Conservation (phyloP, 53 echinoderm and acorn worm genomes). For the Astropecten irregularis region DNA sequence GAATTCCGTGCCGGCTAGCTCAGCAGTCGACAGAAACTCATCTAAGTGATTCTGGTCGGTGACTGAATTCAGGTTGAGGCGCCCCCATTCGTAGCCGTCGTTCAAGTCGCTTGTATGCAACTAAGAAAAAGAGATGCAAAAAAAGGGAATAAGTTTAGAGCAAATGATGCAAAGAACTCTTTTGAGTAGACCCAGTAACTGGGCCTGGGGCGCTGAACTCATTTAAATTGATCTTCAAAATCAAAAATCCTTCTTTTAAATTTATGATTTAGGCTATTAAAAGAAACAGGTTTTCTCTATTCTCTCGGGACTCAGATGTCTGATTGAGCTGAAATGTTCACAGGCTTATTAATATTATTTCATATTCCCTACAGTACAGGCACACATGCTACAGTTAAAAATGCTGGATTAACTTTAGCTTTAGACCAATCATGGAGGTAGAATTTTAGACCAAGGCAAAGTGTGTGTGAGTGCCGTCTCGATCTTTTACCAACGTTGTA, state of each 20-base stretch:
- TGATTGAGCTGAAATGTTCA: too few relatives aligned
- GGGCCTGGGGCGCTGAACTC: not conserved
- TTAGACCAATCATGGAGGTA: too few relatives aligned
- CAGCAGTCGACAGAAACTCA: constrained; percentile 90
- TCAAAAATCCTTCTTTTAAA: not conserved
- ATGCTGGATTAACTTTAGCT: too few relatives aligned
- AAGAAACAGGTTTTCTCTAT: not conserved
- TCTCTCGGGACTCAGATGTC: too few relatives aligned
- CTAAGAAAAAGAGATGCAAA: constrained; percentile 41
- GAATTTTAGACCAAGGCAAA: too few relatives aligned
- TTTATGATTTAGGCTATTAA: not conserved
- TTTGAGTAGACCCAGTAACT: not conserved
- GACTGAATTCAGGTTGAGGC: constrained; percentile 88
- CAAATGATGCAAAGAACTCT: not conserved
- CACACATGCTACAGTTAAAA: not conserved
- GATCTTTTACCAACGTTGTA: too few relatives aligned
- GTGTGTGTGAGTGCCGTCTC: too few relatives aligned
- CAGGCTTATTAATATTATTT: not conserved
- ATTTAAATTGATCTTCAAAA: too few relatives aligned
- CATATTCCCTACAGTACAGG: not conserved
- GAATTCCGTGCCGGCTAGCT: constrained; percentile 91
- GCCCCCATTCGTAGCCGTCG: constrained; percentile 96
- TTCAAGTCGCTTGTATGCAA: constrained; percentile 93
- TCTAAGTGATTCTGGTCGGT: constrained; percentile 92
- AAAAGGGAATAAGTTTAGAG: not conserved